These are phyloP conservation scores for Lasiommata megera DNA, from an alignment of 2,888 invertebrate species.

Conservation along the genomic window DNA sequence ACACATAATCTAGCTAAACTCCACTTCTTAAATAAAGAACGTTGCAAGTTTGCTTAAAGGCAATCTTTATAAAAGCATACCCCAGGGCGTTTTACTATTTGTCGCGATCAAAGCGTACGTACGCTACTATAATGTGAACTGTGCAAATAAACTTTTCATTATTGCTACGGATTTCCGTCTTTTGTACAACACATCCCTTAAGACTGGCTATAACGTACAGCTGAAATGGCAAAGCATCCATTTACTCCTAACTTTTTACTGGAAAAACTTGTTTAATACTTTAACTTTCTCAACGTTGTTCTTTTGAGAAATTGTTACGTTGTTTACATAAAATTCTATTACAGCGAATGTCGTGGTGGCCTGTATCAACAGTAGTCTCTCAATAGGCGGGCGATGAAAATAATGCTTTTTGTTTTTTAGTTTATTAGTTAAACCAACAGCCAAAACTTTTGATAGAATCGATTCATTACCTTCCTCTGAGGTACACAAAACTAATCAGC, in stretches of 20 bases:
- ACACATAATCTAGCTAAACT: slow-evolving; percentile 11
- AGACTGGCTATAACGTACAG: slow-evolving; percentile 3
- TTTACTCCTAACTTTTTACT: background rate
- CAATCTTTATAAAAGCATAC: slow-evolving; percentile 20
- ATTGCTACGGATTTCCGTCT: slow-evolving; percentile 6
- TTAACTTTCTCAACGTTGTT: background rate
- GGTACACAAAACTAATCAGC: no score
- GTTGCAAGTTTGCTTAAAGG: slow-evolving; percentile 23
- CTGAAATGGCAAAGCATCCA: background rate
- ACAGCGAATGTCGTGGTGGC: no score
- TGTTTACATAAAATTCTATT: background rate
- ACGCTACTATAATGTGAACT: slow-evolving; percentile 7
- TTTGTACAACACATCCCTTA: slow-evolving; percentile 5
- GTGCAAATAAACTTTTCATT: slow-evolving; percentile 13
- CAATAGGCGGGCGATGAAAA: no score
- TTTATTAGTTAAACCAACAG: no score
- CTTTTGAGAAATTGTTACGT: background rate
- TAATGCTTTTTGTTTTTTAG: no score
- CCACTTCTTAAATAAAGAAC: slow-evolving; percentile 18
- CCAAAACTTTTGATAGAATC: no score
- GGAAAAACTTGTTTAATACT: background rate
- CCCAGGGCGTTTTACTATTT: slow-evolving; percentile 26
- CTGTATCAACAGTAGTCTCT: no score
- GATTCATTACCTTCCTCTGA: no score
- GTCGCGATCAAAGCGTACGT: slow-evolving; percentile 32